Conservation (phyloP, 2,888 invertebrate species). For the Clepsis dumicolana region DNA sequence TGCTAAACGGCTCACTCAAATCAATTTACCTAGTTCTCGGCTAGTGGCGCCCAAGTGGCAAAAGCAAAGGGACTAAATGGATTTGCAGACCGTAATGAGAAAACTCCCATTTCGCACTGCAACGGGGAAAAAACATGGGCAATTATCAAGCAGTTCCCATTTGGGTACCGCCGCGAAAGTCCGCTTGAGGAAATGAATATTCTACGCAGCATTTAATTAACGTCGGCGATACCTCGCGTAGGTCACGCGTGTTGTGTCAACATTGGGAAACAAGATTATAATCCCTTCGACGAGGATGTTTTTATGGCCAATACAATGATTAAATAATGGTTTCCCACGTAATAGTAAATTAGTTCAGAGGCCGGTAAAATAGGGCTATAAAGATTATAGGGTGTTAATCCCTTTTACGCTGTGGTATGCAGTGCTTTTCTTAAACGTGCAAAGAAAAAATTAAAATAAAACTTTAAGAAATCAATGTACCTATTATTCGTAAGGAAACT, state of each 20-base stretch:
- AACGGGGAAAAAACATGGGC: conserved; percentile 55
- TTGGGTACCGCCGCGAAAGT: conserved; percentile 36
- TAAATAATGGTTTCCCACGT: neutral
- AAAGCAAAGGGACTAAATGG: conserved; percentile 65
- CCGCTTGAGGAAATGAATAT: neutral
- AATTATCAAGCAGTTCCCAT: conserved; percentile 60
- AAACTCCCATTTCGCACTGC: conserved; percentile 68
- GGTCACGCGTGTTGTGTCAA: neutral
- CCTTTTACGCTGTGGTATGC: too few species aligned
- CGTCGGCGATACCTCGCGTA: neutral
- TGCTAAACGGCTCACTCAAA: conserved; percentile 41
- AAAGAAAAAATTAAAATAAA: too few species aligned
- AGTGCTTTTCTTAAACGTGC: too few species aligned
- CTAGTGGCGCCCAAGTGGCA: conserved; percentile 48
- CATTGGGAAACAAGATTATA: neutral
- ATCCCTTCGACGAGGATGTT: neutral
- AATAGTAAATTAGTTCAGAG: too few species aligned
- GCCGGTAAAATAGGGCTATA: too few species aligned
- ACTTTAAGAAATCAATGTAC: too few species aligned
- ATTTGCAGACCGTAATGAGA: conserved; percentile 75
- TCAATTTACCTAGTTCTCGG: conserved; percentile 46
- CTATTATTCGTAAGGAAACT: too few species aligned
- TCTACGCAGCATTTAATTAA: neutral
- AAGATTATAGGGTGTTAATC: too few species aligned
- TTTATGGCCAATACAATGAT: neutral